Base-by-base conservation (phyloP, 2,888 invertebrate species). In the Chrysotoxum bicinctum region DNA sequence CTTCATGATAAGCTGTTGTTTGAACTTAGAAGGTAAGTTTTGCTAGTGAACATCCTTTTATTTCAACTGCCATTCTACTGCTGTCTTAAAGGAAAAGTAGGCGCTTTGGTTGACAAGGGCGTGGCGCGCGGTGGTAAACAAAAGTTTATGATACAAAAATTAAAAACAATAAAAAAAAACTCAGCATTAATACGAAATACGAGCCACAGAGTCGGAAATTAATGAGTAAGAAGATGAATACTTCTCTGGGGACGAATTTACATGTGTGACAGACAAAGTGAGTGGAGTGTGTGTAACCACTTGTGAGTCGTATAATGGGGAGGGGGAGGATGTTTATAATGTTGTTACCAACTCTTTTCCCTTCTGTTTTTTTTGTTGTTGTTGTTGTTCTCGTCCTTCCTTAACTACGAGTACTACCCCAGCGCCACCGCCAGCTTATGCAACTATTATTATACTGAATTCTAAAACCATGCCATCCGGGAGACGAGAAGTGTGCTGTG, bases 241-340 rank as follows among this genome's bases (percentile, higher is more conserved):
- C 26, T 40, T 16, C 66, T 58, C 48, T 14, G 19, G 45, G 62
- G 73, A 77, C 58, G 16, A 82, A 77, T 77, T 68, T 77, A 73
- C 77, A 73, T 73, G 82, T 73, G 77, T 73, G 77, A 73, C 72
- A 82, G 40, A 58, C 64, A 70, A 77, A 73, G 48, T 77, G 37
- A 62, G 48, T 43, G 26, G 50, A 52, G 78, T 73, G 35, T 73
- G 43, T 66, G 37, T 56, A 62, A 68, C 78, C 78, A 69, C 82
- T 74, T 83, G 69, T 74, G 74, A 52, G 62, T 50, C 16, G 54
- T 54, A 50, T 5, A n/a, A n/a, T n/a, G 19, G 58, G 14, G 23
- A 0, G 82, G 74, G 35, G 50, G 62, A 43, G 32, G 48, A 19
- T 68, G 64, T 37, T 50, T 77, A 43, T 32, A 69, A 75, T 80